A percentile compares a stretch with the other conserved stretches of the same genome.
Conservation (phyloP, 2,797 vertebrate genomes). For the Graptemys geographica region DNA sequence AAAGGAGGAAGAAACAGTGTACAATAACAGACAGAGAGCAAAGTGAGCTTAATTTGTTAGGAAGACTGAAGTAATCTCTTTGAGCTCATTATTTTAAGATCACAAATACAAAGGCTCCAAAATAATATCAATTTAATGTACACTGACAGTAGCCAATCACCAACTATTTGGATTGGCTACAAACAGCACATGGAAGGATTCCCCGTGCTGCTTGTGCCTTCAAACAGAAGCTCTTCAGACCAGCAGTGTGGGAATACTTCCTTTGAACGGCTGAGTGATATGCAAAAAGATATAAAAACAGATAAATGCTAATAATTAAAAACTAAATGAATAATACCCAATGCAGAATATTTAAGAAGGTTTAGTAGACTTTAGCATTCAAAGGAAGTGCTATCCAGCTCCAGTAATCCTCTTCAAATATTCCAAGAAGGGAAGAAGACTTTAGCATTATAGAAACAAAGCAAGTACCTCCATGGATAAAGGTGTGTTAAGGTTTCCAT, state of each 20-base stretch:
- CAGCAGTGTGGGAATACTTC: slow-evolving; percentile 67
- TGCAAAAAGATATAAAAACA: slow-evolving; percentile 74
- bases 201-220: slow-evolving; percentile 40
- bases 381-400: slow-evolving; percentile 58
- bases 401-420: slow-evolving; percentile 52
- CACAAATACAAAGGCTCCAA: slow-evolving; percentile 60
- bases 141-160: slow-evolving; percentile 52
- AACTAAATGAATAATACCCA: slow-evolving; percentile 78
- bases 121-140: slow-evolving; percentile 60
- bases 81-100: slow-evolving; percentile 68
- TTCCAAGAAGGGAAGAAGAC: background rate
- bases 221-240: slow-evolving; percentile 73
- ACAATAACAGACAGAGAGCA: slow-evolving; percentile 21
- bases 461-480: slow-evolving; percentile 3
- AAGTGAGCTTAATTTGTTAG: slow-evolving; percentile 42
- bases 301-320: slow-evolving; percentile 81
- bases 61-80: slow-evolving; percentile 47
- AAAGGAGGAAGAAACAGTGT: slow-evolving; percentile 11
- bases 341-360: slow-evolving; percentile 71
- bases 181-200: slow-evolving; percentile 49
- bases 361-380: slow-evolving; percentile 68
- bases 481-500: slow-evolving; percentile 34
- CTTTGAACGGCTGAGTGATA: slow-evolving; percentile 79
- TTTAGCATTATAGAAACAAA: slow-evolving; percentile 60
- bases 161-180: slow-evolving; percentile 62